Percentiles rank a stretch among this genome's conserved stretches.
These are phyloP conservation scores for Acestrorhynchus altus DNA, from an alignment of 2,797 vertebrate species.

Conservation along the genomic window DNA sequence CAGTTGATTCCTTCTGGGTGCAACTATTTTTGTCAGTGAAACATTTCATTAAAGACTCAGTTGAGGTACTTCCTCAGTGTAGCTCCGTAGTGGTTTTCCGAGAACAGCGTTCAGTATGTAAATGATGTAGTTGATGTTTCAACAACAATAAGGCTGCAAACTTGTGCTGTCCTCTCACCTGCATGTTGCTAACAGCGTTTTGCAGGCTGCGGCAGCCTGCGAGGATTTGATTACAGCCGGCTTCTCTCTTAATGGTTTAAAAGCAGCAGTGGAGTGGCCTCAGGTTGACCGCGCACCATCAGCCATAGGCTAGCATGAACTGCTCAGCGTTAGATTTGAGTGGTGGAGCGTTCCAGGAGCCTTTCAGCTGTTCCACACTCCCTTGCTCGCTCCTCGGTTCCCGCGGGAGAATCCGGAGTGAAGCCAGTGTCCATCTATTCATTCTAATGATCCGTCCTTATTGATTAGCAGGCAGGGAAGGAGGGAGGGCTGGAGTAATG, in stretches of 20 bases:
- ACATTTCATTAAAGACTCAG: too few species aligned
- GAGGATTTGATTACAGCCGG: constrained; percentile 38
- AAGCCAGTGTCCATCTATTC: constrained; percentile 85
- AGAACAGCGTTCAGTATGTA: too few species aligned
- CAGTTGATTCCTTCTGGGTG: too few species aligned
- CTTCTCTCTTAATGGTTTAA: constrained; percentile 77
- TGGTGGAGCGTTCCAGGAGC: constrained; percentile 81
- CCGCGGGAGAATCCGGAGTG: constrained; percentile 83
- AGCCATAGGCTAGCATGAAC: constrained; percentile 52
- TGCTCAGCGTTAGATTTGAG: constrained; percentile 74
- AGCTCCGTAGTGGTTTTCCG: not conserved
- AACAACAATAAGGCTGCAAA: not conserved
- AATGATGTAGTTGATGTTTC: too few species aligned
- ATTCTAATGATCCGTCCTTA: constrained; percentile 86
- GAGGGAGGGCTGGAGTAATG: constrained; percentile 79
- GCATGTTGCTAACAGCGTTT: constrained; percentile 18
- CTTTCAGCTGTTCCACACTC: constrained; percentile 82
- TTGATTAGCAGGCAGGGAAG: constrained; percentile 81
- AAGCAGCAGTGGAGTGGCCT: constrained; percentile 74
- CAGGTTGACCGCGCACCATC: constrained; percentile 59
- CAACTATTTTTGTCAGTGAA: too few species aligned
- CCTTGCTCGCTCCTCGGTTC: constrained; percentile 83
- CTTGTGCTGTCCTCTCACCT: constrained; percentile 1
- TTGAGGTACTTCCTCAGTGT: not conserved
- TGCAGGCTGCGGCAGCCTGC: not conserved